A percentile compares a stretch with the other conserved stretches of the same genome.
Conservation (phyloP, 2,113 vertebrate genomes). For the Corythornis vintsioides region DNA sequence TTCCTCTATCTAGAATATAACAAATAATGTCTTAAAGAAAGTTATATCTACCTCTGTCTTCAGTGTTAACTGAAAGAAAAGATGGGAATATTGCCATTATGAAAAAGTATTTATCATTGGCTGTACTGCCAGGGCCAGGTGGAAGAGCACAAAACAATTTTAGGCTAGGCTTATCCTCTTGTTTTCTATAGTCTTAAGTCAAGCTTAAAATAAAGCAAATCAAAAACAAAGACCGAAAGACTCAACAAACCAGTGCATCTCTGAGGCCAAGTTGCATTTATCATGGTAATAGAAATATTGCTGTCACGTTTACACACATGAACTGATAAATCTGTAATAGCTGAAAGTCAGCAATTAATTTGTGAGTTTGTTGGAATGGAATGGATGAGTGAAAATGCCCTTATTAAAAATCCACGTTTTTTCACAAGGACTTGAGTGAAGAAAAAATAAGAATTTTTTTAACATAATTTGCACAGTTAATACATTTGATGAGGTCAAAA, state of each 20-base stretch:
- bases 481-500: conserved; percentile 5
- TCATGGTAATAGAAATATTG: conserved; percentile 47
- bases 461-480: conserved; percentile 10
- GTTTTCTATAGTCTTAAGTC: neutral
- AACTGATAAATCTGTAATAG: conserved; percentile 63
- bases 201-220: neutral
- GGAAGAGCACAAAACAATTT: neutral
- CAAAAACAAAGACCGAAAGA: neutral
- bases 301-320: conserved; percentile 55
- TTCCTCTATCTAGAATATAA: neutral
- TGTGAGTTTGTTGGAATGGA: conserved; percentile 61
- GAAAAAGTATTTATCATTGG: neutral
- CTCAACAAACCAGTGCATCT: neutral
- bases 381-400: conserved; percentile 58
- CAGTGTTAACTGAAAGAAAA: neutral
- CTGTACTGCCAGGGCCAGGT: neutral
- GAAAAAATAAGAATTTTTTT: conserved; percentile 18
- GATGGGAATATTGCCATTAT: neutral
- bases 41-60: neutral
- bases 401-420: conserved; percentile 74
- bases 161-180: neutral
- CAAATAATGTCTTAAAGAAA: neutral
- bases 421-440: conserved; percentile 51
- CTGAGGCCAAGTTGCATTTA: conserved; percentile 8
- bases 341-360: conserved; percentile 71